Evolutionary conservation across 2,797 vertebrate species (phyloP).

Genomic region (Lagodon rhomboides): DNA sequence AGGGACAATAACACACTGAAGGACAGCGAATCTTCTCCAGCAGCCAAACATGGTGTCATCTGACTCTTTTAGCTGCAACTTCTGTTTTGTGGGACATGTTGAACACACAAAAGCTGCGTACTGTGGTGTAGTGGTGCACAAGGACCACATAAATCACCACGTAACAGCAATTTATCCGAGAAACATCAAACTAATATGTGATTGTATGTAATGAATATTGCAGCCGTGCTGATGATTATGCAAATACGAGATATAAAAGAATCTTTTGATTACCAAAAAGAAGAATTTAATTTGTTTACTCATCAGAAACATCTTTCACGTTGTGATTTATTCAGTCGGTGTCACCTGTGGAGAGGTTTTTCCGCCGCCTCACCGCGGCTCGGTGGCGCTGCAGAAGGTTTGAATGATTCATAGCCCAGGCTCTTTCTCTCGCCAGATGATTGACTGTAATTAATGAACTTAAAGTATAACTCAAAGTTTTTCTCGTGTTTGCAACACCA

Average conservation of each 20-base stretch:
- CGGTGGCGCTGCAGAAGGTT: background rate
- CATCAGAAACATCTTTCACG: background rate
- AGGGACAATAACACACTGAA: background rate
- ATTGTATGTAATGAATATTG: background rate
- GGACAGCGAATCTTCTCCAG: background rate
- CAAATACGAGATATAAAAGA: background rate
- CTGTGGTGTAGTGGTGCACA: background rate
- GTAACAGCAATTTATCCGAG: background rate
- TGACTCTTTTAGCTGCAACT: background rate
- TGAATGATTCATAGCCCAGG: background rate
- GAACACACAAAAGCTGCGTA: background rate
- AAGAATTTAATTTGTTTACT: constrained; percentile 12
- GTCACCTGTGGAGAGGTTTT: background rate
- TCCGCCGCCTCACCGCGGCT: background rate
- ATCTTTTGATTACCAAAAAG: background rate
- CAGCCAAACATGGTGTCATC: background rate
- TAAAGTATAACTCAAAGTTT: background rate
- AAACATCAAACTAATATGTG: background rate
- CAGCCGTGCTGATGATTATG: background rate
- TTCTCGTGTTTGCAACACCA: background rate
- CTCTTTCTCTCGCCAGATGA: background rate
- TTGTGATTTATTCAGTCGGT: background rate
- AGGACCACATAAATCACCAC: background rate
- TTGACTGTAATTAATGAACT: background rate
- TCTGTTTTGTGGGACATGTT: background rate